These are phyloP conservation scores for Sebastes hubbsi DNA, from an alignment of 2,797 vertebrate genomes.

Conservation along the genomic window DNA sequence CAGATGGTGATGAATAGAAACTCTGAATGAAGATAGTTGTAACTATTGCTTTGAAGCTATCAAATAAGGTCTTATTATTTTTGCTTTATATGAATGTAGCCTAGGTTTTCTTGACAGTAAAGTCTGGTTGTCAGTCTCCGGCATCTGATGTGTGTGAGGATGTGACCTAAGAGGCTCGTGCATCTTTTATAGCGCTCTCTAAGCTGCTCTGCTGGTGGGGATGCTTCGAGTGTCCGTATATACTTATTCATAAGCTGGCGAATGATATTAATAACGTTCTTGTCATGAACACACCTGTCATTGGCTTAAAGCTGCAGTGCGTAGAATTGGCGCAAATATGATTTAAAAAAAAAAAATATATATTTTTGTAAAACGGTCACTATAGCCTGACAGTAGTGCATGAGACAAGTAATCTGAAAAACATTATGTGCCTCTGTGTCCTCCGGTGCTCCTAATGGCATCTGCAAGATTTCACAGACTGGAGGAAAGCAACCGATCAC, in stretches of 20 bases:
- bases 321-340: too few relatives aligned
- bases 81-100: neutral
- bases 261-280: neutral
- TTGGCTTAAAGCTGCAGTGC: neutral
- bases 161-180: slow-evolving; percentile 35
- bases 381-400: too few relatives aligned
- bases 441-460: too few relatives aligned
- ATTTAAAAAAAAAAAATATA: too few relatives aligned
- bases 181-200: slow-evolving; percentile 16
- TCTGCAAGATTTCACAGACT: too few relatives aligned
- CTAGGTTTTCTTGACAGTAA: neutral
- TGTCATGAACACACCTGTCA: neutral
- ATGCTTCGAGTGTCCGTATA: slow-evolving; percentile 4
- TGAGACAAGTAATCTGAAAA: too few relatives aligned
- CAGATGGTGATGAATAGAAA: neutral
- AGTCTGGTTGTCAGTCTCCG: neutral
- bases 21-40: neutral
- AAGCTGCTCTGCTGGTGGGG: slow-evolving; percentile 34
- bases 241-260: neutral
- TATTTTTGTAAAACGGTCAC: too few relatives aligned
- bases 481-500: too few relatives aligned
- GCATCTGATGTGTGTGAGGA: neutral
- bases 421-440: too few relatives aligned
- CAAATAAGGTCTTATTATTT: neutral
- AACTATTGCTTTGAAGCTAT: neutral